phyloP scores from a whole-genome alignment of 2,797 vertebrate genomes.

The Taeniopygia guttata region DNA sequence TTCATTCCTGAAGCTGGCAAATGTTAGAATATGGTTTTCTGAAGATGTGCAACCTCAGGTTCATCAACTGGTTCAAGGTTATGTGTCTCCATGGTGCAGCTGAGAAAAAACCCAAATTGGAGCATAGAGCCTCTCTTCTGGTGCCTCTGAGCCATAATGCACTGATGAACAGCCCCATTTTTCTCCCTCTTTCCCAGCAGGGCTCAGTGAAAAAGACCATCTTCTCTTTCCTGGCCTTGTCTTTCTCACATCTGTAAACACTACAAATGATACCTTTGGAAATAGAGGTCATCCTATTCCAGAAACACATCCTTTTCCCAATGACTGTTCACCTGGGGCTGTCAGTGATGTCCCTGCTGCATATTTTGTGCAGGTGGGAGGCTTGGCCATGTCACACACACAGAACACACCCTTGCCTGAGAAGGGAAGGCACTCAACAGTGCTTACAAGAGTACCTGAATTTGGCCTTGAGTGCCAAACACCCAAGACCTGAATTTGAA shows the following conservation, averaged over 20 bases:
- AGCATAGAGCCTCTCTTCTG: neutral
- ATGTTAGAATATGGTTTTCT: neutral
- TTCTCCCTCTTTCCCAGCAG: neutral
- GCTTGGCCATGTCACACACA: neutral
- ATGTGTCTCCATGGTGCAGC: neutral
- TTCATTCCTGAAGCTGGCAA: neutral
- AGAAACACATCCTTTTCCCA: neutral
- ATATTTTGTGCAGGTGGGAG: neutral
- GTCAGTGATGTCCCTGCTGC: neutral
- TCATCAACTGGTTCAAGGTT: neutral
- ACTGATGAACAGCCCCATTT: neutral
- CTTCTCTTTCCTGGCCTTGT: neutral
- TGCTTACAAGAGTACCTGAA: neutral
- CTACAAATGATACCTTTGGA: neutral
- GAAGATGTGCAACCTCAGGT: neutral
- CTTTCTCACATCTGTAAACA: neutral
- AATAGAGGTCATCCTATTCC: neutral
- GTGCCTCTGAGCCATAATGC: neutral
- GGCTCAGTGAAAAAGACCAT: neutral
- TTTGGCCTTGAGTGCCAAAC: neutral
- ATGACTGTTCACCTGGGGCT: neutral
- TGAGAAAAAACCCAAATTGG: neutral
- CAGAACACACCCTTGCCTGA: neutral
- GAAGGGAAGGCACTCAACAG: neutral
- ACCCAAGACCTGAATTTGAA: neutral